phyloP scores from a whole-genome alignment of 2,797 vertebrate species.

The Centropyge bicolor region DNA sequence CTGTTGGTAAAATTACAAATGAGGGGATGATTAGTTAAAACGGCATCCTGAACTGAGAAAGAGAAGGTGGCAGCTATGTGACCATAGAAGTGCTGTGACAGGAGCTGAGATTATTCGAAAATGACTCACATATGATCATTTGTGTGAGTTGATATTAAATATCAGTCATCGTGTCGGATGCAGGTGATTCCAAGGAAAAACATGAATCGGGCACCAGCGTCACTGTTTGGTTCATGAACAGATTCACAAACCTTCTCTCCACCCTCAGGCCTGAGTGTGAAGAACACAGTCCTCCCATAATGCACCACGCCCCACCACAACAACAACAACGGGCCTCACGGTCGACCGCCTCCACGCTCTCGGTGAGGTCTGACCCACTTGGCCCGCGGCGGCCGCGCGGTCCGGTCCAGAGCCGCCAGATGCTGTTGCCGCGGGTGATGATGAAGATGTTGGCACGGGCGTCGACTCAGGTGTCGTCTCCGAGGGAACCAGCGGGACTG shows the following conservation, averaged over 20 bases:
- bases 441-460: conserved; percentile 82
- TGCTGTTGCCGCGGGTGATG: conserved; percentile 75
- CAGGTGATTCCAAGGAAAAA: background rate
- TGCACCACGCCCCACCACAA: conserved; percentile 13
- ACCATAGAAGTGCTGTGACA: background rate
- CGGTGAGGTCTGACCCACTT: conserved; percentile 72
- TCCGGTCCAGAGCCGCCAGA: conserved; percentile 69
- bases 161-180: background rate
- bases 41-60: background rate
- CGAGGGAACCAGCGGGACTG: conserved; percentile 71
- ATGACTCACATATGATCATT: background rate
- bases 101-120: background rate
- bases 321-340: conserved; percentile 21
- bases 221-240: background rate
- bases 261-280: background rate
- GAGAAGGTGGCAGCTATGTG: background rate
- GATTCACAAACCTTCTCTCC: background rate
- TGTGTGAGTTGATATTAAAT: background rate
- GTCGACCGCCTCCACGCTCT: conserved; percentile 19
- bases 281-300: conserved; percentile 37
- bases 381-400: conserved; percentile 41
- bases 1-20: background rate
- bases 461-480: conserved; percentile 80
- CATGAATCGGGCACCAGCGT: background rate
- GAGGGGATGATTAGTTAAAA: background rate